Evolutionary conservation across 1,140 invertebrate species (phyloP).

Genomic region (Hycleus cichorii): DNA sequence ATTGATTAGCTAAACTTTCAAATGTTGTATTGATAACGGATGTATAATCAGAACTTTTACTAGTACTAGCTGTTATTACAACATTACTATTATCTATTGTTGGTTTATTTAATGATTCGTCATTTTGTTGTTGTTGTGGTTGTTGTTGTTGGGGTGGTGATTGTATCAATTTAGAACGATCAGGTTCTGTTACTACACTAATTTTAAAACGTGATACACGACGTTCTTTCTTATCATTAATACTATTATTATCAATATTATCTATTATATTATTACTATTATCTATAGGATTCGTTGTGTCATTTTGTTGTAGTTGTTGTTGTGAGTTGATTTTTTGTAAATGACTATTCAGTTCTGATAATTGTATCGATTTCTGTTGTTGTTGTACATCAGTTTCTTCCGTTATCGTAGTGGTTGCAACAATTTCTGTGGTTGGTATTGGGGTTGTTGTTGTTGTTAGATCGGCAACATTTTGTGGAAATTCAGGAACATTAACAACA

Average conservation of each 20-base stretch:
- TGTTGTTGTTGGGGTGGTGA: slow-evolving; percentile 1
- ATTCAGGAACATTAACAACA: slow-evolving; percentile 28
- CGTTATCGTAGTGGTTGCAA: slow-evolving; percentile 32
- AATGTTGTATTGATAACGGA: slow-evolving; percentile 32
- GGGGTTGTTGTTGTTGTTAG: not conserved
- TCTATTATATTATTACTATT: slow-evolving; percentile 11
- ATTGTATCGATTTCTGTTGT: slow-evolving; percentile 15
- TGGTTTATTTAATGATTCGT: slow-evolving; percentile 2
- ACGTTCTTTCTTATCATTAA: slow-evolving; percentile 22
- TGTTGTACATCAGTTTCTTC: not conserved
- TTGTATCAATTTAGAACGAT: slow-evolving; percentile 29
- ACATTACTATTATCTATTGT: not conserved
- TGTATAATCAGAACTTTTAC: slow-evolving; percentile 21
- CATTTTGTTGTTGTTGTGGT: not conserved
- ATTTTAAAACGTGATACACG: slow-evolving; percentile 38
- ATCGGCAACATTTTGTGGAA: slow-evolving; percentile 10
- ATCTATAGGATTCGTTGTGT: not conserved
- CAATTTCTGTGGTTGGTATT: slow-evolving; percentile 23
- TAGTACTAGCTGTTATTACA: not conserved
- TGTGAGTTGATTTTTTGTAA: slow-evolving; percentile 29
- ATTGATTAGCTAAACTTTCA: slow-evolving; percentile 5
- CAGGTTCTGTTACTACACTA: slow-evolving; percentile 39
- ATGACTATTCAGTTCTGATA: slow-evolving; percentile 30
- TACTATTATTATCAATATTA: slow-evolving; percentile 14
- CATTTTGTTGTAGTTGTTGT: not conserved